Evolutionary conservation across 2,113 vertebrate genomes (phyloP).

Genomic region (Centropus bengalensis): DNA sequence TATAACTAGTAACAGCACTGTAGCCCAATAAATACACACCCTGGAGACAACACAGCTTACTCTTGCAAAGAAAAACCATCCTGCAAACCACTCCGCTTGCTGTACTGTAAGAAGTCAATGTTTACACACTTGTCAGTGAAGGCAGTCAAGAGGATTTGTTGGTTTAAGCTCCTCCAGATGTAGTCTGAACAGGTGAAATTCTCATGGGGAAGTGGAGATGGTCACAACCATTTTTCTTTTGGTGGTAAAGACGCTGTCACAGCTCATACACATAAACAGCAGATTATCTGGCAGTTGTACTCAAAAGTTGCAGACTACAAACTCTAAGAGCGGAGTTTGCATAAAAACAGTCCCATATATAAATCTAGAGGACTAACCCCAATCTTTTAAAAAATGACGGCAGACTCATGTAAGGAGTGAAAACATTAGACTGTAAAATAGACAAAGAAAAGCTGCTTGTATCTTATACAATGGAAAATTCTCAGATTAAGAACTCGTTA

Average conservation of each 20-base stretch:
- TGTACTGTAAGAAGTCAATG: not conserved
- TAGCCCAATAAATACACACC: not conserved
- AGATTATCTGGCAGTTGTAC: not conserved
- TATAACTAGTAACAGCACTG: not conserved
- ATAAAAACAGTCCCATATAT: not conserved
- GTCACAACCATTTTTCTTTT: not conserved
- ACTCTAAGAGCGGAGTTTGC: not conserved
- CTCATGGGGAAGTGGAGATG: not conserved
- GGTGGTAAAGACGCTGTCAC: not conserved
- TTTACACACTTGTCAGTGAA: not conserved
- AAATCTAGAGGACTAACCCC: not conserved
- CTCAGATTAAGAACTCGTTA: not conserved
- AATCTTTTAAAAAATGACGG: not conserved
- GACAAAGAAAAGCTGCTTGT: not conserved
- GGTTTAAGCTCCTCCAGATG: not conserved
- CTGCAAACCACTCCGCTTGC: not conserved
- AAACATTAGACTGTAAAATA: not conserved
- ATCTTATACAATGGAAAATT: not conserved
- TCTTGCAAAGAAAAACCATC: not conserved
- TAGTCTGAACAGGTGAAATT: not conserved
- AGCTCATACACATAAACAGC: not conserved
- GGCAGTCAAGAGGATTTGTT: not conserved
- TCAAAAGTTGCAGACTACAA: not conserved
- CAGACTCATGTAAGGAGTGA: not conserved
- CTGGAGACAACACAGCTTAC: not conserved